A percentile compares a stretch with the other conserved stretches of the same genome.
phyloP scores from a whole-genome alignment of 2,888 invertebrate genomes.

The Lamproptera curius region DNA sequence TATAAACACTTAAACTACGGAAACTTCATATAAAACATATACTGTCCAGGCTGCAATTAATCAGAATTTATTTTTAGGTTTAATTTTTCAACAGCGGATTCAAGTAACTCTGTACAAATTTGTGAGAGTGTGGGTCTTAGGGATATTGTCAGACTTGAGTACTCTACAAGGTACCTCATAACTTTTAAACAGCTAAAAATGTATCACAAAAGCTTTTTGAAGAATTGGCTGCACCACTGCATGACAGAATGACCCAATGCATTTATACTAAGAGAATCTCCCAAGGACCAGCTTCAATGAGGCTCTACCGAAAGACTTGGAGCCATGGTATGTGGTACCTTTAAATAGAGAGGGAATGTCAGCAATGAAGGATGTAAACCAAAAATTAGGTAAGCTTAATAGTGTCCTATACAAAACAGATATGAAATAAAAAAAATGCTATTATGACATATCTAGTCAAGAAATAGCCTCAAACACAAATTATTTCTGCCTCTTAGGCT shows the following conservation, averaged over 20 bases:
- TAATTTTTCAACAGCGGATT: conserved; percentile 96
- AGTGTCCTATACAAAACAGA: too few relatives aligned
- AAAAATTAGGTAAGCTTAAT: conserved; percentile 80
- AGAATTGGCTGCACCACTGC: conserved; percentile 79
- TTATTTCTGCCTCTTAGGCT: background rate
- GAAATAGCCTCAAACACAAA: background rate
- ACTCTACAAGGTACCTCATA: conserved; percentile 87
- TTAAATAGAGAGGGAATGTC: conserved; percentile 85
- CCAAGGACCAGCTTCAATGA: conserved; percentile 83
- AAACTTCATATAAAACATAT: too few relatives aligned
- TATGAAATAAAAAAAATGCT: too few relatives aligned
- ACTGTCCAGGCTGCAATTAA: too few relatives aligned
- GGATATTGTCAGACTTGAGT: conserved; percentile 88
- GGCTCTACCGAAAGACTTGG: conserved; percentile 78
- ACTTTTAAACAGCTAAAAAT: conserved; percentile 57
- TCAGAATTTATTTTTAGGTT: too few relatives aligned
- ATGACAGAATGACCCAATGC: conserved; percentile 97
- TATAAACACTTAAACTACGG: too few relatives aligned
- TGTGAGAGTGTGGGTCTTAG: conserved; percentile 89
- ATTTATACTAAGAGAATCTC: conserved; percentile 83
- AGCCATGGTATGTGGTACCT: conserved; percentile 90
- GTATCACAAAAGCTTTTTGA: conserved; percentile 54
- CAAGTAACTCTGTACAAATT: conserved; percentile 97
- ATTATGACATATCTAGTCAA: too few relatives aligned
- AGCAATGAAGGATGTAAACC: conserved; percentile 90